Evolutionary conservation across 2,797 vertebrate genomes (phyloP).

Genomic region (Nasua narica): DNA sequence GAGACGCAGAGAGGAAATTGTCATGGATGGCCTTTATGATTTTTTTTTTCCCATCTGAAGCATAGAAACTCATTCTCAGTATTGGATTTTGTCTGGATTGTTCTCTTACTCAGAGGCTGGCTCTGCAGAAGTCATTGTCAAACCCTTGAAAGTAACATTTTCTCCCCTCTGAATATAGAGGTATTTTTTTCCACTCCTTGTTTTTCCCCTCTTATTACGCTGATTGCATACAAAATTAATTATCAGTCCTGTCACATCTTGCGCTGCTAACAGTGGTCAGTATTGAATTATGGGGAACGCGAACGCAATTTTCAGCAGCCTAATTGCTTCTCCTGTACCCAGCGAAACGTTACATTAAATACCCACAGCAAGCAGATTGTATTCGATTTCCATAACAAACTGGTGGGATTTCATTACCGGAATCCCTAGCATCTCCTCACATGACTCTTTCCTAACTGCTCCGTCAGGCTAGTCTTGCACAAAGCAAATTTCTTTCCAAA

Average conservation of each 20-base stretch:
- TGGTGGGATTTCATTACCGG: constrained; percentile 65
- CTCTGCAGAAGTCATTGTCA: constrained; percentile 34
- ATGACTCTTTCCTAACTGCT: constrained; percentile 25
- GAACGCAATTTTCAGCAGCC: constrained; percentile 79
- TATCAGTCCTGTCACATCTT: constrained; percentile 68
- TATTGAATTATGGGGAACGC: constrained; percentile 84
- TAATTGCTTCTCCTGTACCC: constrained; percentile 79
- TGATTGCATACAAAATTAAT: constrained; percentile 75
- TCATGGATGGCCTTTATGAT: not conserved
- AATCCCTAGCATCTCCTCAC: constrained; percentile 41
- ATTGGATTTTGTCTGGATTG: not conserved
- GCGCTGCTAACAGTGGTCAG: constrained; percentile 75
- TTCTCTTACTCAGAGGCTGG: constrained; percentile 17
- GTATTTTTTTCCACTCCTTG: not conserved
- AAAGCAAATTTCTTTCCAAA: not conserved
- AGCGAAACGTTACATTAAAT: constrained; percentile 89
- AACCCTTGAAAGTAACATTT: not conserved
- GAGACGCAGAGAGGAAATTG: not conserved
- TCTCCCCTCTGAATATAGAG: not conserved
- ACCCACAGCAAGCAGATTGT: constrained; percentile 83
- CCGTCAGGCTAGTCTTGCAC: not conserved
- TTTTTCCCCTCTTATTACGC: constrained; percentile 28
- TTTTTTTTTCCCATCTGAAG: not conserved
- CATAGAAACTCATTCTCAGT: not conserved
- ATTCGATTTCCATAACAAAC: constrained; percentile 78